These are phyloP conservation scores for Gonatopus flavifemur DNA, from an alignment of 1,140 invertebrate genomes.

Conservation along the genomic window DNA sequence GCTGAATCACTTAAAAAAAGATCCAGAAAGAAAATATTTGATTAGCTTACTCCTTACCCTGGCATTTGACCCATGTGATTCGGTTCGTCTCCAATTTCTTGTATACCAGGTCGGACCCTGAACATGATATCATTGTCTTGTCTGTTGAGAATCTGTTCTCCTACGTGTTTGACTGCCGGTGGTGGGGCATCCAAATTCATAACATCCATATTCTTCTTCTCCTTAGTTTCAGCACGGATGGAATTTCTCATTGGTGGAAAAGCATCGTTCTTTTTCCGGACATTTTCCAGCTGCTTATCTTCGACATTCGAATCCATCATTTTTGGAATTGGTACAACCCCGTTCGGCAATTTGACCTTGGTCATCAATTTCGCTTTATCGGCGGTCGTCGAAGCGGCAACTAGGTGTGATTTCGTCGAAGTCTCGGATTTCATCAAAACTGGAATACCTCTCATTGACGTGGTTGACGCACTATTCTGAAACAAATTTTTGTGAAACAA, in stretches of 20 bases:
- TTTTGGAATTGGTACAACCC: constrained; percentile 50
- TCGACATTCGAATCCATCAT: constrained; percentile 34
- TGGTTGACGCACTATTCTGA: constrained; percentile 31
- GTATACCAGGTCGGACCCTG: constrained; percentile 39
- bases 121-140: constrained; percentile 38
- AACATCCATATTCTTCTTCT: constrained; percentile 16
- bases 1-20: not conserved
- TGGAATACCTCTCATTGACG: constrained; percentile 26
- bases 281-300: constrained; percentile 6
- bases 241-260: no score
- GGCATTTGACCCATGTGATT: constrained; percentile 42
- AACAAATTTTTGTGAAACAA: constrained; percentile 29
- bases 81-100: constrained; percentile 52
- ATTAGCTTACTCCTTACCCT: constrained; percentile 23
- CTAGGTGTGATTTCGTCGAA: constrained; percentile 28
- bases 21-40: not conserved
- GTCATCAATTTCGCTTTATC: constrained; percentile 23
- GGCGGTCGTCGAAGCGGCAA: constrained; percentile 23
- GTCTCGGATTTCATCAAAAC: constrained; percentile 21
- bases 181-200: constrained; percentile 24
- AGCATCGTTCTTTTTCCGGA: constrained; percentile 6
- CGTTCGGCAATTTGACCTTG: constrained; percentile 48
- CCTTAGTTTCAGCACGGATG: constrained; percentile 12
- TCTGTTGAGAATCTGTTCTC: constrained; percentile 36
- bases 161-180: constrained; percentile 29